phyloP scores from a whole-genome alignment of 2,888 invertebrate genomes.

The Aspidapion aeneum region DNA sequence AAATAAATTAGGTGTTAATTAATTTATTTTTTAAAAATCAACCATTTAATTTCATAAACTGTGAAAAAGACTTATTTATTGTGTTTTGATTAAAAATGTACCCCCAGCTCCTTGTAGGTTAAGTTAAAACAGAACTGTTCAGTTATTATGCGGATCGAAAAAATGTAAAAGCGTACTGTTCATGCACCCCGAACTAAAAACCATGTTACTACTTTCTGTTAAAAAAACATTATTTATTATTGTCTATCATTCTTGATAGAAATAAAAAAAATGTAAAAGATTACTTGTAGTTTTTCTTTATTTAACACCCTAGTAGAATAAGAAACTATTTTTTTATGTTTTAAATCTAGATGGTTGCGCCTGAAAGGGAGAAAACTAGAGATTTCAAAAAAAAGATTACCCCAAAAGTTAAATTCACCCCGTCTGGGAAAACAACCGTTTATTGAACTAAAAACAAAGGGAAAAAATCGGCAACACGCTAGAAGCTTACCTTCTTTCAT shows the following conservation, averaged over 20 bases:
- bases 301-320: no score
- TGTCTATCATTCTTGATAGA: slow-evolving; percentile 12
- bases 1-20: slow-evolving; percentile 36
- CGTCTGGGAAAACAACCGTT: no score
- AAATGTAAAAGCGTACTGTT: slow-evolving; percentile 10
- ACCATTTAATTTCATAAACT: slow-evolving; percentile 11
- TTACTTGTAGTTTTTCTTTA: no score
- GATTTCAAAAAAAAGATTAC: no score
- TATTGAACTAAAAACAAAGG: no score
- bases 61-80: slow-evolving; percentile 15
- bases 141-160: slow-evolving; percentile 10
- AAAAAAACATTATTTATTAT: slow-evolving; percentile 16
- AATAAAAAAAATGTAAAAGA: slow-evolving; percentile 14
- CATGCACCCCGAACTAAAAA: slow-evolving; percentile 8
- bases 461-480: no score
- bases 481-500: no score
- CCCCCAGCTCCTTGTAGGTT: slow-evolving; percentile 18
- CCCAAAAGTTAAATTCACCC: no score
- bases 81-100: not conserved
- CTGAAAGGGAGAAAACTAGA: no score
- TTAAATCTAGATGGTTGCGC: no score
- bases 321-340: no score
- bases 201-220: slow-evolving; percentile 19
- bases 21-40: slow-evolving; percentile 31
- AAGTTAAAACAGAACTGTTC: slow-evolving; percentile 11